These are phyloP conservation scores for Trachelus iudaicus DNA, from an alignment of 2,888 invertebrate species.

Conservation along the genomic window DNA sequence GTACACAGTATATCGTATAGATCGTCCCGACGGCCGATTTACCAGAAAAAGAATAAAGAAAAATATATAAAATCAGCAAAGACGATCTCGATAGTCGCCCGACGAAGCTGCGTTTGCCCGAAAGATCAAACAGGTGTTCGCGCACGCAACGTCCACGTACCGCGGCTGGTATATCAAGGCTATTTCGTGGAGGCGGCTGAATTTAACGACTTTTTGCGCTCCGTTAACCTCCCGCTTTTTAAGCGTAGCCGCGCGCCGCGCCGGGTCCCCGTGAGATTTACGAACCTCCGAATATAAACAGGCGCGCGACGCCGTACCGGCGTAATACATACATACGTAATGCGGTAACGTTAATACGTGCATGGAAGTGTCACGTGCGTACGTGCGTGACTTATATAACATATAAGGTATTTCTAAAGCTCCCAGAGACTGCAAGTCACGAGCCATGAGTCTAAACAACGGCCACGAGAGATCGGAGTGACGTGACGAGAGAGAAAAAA, in stretches of 20 bases:
- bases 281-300: not conserved
- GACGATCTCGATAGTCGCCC: not conserved
- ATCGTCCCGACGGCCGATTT: too few species aligned
- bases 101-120: not conserved
- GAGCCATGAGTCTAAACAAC: not conserved
- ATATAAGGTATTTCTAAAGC: not conserved
- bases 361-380: not conserved
- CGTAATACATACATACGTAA: not conserved
- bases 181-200: slow-evolving; percentile 42
- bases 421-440: not conserved
- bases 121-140: slow-evolving; percentile 56
- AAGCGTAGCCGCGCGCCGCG: not conserved
- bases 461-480: not conserved
- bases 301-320: not conserved
- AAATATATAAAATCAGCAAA: too few species aligned
- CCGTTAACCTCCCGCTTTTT: slow-evolving; percentile 35
- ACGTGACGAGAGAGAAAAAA: not conserved
- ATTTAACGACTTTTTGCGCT: slow-evolving; percentile 47
- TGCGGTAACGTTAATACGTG: not conserved
- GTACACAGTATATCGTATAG: too few species aligned
- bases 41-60: too few species aligned
- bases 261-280: not conserved
- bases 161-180: slow-evolving; percentile 14
- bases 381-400: not conserved
- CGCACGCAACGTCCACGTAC: slow-evolving; percentile 22